phyloP scores from a whole-genome alignment of 92 coral and sea anemone genomes.

The Epizoanthus scotinus region DNA sequence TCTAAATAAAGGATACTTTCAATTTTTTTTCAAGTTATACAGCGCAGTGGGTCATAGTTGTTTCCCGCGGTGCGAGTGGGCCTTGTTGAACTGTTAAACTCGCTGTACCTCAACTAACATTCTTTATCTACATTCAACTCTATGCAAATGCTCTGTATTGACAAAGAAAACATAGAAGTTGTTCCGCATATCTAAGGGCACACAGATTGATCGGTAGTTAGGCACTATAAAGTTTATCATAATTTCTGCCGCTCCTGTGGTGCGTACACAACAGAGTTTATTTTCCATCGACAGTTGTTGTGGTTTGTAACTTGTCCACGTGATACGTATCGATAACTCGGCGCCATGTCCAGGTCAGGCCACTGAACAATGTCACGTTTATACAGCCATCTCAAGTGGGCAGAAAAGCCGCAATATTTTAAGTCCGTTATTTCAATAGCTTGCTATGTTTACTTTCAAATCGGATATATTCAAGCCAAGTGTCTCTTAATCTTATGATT shows the following conservation, averaged over 20 bases:
- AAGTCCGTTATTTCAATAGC: conserved; percentile 4
- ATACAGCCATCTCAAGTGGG: conserved; percentile 10
- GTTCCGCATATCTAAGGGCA: conserved; percentile 16
- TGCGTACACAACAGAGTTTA: neutral
- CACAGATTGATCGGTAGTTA: neutral
- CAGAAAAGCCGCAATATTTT: conserved; percentile 13
- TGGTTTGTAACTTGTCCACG: no score
- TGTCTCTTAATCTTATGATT: neutral
- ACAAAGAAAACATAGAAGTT: conserved; percentile 31
- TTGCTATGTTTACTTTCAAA: neutral
- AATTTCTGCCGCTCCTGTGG: conserved; percentile 34
- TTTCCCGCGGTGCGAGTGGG: neutral
- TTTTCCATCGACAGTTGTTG: neutral
- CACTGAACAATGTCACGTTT: conserved; percentile 9
- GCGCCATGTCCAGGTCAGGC: conserved; percentile 9
- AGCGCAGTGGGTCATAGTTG: neutral
- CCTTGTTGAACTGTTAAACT: neutral
- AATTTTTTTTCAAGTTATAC: neutral
- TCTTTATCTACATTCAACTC: neutral
- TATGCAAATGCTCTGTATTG: conserved; percentile 6
- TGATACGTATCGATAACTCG: neutral
- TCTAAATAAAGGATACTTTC: conserved; percentile 10
- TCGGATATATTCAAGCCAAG: conserved; percentile 11
- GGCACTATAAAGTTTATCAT: conserved; percentile 7
- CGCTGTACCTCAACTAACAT: neutral